Evolutionary conservation across 2,113 vertebrate species (phyloP), one percentile per base, ranked within the genome.

Genomic region (Anhinga anhinga): DNA sequence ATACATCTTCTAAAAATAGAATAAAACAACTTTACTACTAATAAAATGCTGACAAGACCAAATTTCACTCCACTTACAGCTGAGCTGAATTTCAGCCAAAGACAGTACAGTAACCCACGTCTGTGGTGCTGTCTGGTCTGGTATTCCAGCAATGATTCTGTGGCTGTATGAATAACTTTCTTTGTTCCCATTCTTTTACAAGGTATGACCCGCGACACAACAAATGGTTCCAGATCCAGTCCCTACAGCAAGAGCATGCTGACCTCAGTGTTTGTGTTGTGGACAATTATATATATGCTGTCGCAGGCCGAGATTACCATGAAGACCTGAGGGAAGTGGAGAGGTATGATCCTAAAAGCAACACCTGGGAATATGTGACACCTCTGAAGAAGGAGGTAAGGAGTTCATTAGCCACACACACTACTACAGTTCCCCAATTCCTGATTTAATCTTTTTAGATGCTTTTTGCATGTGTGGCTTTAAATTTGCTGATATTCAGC

Each of bases 191-290:
- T 95, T 88, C 62, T 88, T 82, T 81, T 79, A 49, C 88, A 97
- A 99, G 99, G 97, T 99, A 99, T 20, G 99, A 99, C 97, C 99
- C 99, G 1, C 98, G 99, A 73, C 99, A 99, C 98, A 99, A 99
- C 98, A 98, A 96, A 82, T 99, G 99, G 99, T 99, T 99, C 97
- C 95, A 98, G 95, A 99, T 99, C 97, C 98, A 99, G 97, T 97
- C 99, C 40, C 97, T 99, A 92, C 99, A 99, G 97, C 99, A 99
- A 78, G 99, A 99, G 94, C 99, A 99, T 0, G 99, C 99, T 1
- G 99, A 99, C 97, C 98, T 99, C 93, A 99, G 99, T 17, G 98
- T 99, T 52, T 99, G 99, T 82, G 98, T 99, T 8, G 92, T 98
- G 95, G 99, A 98, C 20, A 97, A 96, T 65, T 98, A 98, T 58